A percentile compares a stretch with the other conserved stretches of the same genome.
These are phyloP conservation scores for Otocyon megalotis DNA, from an alignment of 2,113 vertebrate genomes.

Conservation along the genomic window DNA sequence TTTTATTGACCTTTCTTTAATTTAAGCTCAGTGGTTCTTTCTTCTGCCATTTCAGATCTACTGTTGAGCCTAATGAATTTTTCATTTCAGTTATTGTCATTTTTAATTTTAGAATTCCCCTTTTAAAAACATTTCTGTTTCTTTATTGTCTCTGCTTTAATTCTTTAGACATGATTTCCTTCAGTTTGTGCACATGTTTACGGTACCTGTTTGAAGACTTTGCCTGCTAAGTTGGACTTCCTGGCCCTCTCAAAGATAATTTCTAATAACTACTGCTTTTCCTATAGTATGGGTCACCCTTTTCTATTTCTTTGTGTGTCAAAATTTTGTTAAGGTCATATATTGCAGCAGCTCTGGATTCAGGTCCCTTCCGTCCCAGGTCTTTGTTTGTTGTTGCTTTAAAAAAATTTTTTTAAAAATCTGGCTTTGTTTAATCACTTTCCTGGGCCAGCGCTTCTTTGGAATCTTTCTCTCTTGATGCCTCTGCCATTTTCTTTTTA, in stretches of 20 bases:
- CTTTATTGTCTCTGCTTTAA: constrained; percentile 8
- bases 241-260: not conserved
- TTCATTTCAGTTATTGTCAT: not conserved
- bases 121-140: not conserved
- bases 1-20: not conserved
- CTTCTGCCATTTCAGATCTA: constrained; percentile 3
- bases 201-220: not conserved
- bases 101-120: not conserved
- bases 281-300: not conserved
- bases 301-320: not conserved
- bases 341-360: not conserved
- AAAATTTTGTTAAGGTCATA: not conserved
- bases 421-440: not conserved
- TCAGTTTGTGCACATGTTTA: constrained; percentile 11
- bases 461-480: not conserved
- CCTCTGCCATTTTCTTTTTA: not conserved
- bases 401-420: not conserved
- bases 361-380: not conserved
- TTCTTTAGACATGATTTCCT: not conserved
- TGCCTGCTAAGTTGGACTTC: not conserved
- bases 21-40: not conserved
- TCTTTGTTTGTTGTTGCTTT: not conserved
- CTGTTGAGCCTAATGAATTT: not conserved
- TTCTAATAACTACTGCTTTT: constrained; percentile 20
- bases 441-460: not conserved